Conservation (phyloP, 2,888 invertebrate species). For the Cheilosia vernalis region DNA sequence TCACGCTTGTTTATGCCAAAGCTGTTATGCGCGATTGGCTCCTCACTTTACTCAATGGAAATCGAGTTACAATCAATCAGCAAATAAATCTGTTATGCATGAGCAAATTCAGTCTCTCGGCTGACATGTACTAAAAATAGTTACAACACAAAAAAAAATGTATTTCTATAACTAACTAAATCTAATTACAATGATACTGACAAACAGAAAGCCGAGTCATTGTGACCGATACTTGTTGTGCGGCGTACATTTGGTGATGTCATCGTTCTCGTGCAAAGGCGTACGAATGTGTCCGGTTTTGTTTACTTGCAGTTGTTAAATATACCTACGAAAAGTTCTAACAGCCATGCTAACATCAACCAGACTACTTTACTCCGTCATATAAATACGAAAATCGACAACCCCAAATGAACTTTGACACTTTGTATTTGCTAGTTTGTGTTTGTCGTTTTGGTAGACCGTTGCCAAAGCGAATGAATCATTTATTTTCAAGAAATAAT, state of each 20-base stretch:
- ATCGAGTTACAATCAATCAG: neutral
- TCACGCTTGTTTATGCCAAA: too few relatives aligned
- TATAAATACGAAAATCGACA: too few relatives aligned
- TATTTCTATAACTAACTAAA: conserved; percentile 4
- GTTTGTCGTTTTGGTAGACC: too few relatives aligned
- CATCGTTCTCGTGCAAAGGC: neutral
- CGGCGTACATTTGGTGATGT: conserved; percentile 8
- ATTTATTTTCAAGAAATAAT: too few relatives aligned
- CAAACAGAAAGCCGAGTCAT: conserved; percentile 11
- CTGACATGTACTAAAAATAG: conserved; percentile 11
- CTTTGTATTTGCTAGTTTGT: too few relatives aligned
- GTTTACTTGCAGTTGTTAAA: neutral
- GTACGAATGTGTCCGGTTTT: neutral
- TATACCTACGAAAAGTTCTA: too few relatives aligned
- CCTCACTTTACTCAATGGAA: neutral
- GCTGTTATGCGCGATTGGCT: too few relatives aligned
- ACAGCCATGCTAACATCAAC: too few relatives aligned
- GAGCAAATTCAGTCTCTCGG: neutral
- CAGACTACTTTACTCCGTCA: too few relatives aligned
- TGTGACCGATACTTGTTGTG: neutral
- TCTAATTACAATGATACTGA: neutral
- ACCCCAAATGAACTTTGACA: too few relatives aligned
- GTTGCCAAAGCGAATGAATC: too few relatives aligned
- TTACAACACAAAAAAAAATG: conserved; percentile 2
- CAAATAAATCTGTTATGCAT: neutral